Evolutionary conservation across 2,797 vertebrate genomes (phyloP), one percentile per base, ranked within the genome.

Genomic region (Atherinosoma microstoma): DNA sequence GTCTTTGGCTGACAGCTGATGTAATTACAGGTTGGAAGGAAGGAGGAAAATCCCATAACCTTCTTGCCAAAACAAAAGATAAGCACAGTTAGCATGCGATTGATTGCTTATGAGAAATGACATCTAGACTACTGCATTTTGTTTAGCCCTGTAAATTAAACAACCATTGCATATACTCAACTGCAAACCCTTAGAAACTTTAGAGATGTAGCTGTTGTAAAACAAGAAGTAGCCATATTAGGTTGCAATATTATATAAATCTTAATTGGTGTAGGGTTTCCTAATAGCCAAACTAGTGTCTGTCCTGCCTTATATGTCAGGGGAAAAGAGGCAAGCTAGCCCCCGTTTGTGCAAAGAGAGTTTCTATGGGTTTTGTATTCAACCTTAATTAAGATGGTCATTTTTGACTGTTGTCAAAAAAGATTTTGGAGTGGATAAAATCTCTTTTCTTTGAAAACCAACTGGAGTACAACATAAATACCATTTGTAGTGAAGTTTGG

Each of bases 11-110:
- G 73, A 69, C 51, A 64, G 53, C 40, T 66, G 6, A 13, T 59
- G 45, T 42, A 69, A 76, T 63, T 70, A 8, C 40, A 38, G 42
- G 58, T 67, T 47, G 40, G 42, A 73, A 12, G 65, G 67, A 58
- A 5, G 38, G 20, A 59, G 42, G 6, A 16, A 45, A 16, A 20
- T 45, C 16, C 42, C 42, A 18, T 45, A 45, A 45, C 16, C 42
- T 45, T 45, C 16, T 20, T 20, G 42, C 42, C 16, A 45, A 45
- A 45, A 13, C 8, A 58, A 32, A 38, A 42, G 22, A 38, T 65
- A 2, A n/a, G n/a, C 15, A 36, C 0, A 18, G 32, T 51, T 29
- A 15, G 51, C 13, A 15, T 27, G 13, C 34, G 34, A 35, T 32
- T 27, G 22, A 53, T 27, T 53, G 2, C n/a, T 40, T 54, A 13